Evolutionary conservation across 2,888 invertebrate species (phyloP), one percentile per base, ranked within the genome.

Genomic region (Pachymerium ferrugineum): DNA sequence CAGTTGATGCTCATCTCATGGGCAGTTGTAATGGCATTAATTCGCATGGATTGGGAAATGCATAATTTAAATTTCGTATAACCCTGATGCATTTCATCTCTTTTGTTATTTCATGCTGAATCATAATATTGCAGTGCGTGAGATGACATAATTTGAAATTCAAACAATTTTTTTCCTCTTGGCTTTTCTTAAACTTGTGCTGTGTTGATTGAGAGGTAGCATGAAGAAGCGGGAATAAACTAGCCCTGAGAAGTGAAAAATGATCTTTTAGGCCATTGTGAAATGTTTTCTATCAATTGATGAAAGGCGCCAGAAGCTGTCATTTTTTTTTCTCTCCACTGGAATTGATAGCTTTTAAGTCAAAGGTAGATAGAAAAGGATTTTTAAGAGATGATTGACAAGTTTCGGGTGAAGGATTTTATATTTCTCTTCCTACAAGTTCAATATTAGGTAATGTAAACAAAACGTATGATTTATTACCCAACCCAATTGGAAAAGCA

Each of bases 201-300:
- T 6, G 62, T 16, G 12, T 62, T 12, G 62, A 62, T 62, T 25
- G 62, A 62, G 25, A 38, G 14, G 3, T 14, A 3, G 14, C 16
- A 38, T 38, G 38, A 38, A 38, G 38, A 38, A 38, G 16, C 38
- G 38, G 16, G 38, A 38, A 38, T 38, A 38, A 12, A 38, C 5
- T 38, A 38, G 14, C 38, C 62, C 25, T 10, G 3, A 28, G 28
- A 62, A 62, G 62, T 62, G 62, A 62, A 62, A 62, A 62, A 62
- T 62, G 62, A 62, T 62, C 62, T 62, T 62, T 62, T 25, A 62
- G 62, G 62, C 25, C 28, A 25, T 62, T 62, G 2, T 62, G 28
- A 62, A 62, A 62, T 62, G 62, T 3, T 62, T 62, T 62, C 62
- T 62, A 62, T 62, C 62, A 62, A 62, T 62, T 62, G 62, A 62